phyloP scores from a whole-genome alignment of 2,797 vertebrate genomes.

The Pseudocheirus occidentalis region DNA sequence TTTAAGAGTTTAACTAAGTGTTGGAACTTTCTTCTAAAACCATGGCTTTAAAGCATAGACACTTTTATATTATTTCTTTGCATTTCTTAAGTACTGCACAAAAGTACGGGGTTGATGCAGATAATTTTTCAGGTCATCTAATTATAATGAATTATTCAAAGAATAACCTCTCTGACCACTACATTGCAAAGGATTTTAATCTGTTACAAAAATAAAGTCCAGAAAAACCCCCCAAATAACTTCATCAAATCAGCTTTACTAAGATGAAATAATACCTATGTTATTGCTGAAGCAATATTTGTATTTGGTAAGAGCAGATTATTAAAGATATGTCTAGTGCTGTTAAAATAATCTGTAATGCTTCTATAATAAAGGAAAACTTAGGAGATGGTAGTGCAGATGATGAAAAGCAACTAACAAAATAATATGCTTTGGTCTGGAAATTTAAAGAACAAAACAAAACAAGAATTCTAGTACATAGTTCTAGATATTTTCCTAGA shows the following conservation, averaged over 20 bases:
- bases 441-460: not conserved
- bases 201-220: constrained; percentile 49
- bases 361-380: constrained; percentile 15
- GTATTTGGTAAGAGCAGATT: constrained; percentile 33
- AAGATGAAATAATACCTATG: constrained; percentile 58
- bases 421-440: not conserved
- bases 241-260: constrained; percentile 51
- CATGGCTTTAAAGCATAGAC: constrained; percentile 53
- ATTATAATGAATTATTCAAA: constrained; percentile 69
- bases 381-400: constrained; percentile 43
- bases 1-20: constrained; percentile 61
- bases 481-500: not conserved
- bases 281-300: constrained; percentile 50
- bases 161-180: constrained; percentile 30
- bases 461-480: not conserved
- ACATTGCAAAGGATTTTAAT: constrained; percentile 50
- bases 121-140: constrained; percentile 50
- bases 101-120: constrained; percentile 57
- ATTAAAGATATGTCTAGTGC: not conserved
- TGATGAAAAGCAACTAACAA: constrained; percentile 33
- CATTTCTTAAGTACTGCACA: constrained; percentile 40
- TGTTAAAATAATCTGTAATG: constrained; percentile 37
- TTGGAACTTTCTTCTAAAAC: constrained; percentile 26
- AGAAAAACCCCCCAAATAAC: constrained; percentile 59
- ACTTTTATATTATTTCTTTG: constrained; percentile 54